Base-by-base conservation (phyloP, 92 coral and sea anemone species). In the Zoanthus sansibaricus region DNA sequence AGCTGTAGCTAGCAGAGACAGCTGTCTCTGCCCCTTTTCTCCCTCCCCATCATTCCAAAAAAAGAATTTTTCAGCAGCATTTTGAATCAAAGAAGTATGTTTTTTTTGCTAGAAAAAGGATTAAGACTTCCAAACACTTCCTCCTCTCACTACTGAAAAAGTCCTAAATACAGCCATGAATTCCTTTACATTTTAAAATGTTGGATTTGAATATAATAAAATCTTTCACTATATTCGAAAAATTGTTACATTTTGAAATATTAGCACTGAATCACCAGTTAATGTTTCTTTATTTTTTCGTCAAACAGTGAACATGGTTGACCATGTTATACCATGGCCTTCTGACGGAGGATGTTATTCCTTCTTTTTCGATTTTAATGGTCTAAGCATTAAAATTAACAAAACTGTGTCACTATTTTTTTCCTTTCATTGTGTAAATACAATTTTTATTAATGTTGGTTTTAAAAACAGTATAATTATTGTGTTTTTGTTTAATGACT, bases 1-100 rank as follows among this genome's bases (percentile, higher is more conserved):
- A 61, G 68, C 68, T 61, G 68, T 61, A 61, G 68, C 68, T 61
- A 61, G 68, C 68, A 61, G 68, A 61, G 68, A 61, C 68, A 61
- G 68, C 68, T 61, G 68, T 61, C 68, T 61, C 68, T 61, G 68
- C 68, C 68, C 68, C 68, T 61, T 61, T 61, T 61, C 68, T 61
- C 68, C 68, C 68, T 61, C 68, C 68, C 68, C 68, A 61, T 61
- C 68, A 61, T 61, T 61, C 68, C 68, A 61, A 61, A 61, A 61
- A 61, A 61, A 61, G 68, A 61, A 61, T 61, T 61, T 61, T 61
- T 61, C 68, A 61, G 68, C 68, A 61, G 68, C 68, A 61, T 61
- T 61, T 61, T 61, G 68, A 61, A 61, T 61, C 68, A 61, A 61
- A 61, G 68, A 61, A 61, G 68, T 61, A 61, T 61, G 68, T 61